Base-by-base conservation (phyloP, 2,113 vertebrate genomes). In the Trogon melanurus region DNA sequence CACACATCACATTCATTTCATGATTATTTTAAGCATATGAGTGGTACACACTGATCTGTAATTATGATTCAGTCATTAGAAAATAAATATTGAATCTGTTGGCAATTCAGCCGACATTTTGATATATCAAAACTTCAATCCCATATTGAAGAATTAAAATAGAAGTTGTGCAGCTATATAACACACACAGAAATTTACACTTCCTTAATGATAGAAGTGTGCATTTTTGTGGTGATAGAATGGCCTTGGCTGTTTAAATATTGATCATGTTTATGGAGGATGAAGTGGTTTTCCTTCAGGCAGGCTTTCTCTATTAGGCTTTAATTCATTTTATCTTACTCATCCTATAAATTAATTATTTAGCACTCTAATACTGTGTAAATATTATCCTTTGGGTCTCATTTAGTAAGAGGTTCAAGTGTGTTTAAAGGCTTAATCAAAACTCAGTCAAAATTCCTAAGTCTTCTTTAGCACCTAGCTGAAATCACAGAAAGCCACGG, bases 11-110 rank as follows among this genome's bases (percentile, higher is more conserved):
- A 86, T 82, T 87, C 29, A 71, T 79, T 96, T 89, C 53, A 38
- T 79, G 60, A 88, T 91, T 93, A 94, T 96, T 94, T 96, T 96
- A 93, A 96, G 83, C 66, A 88, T 41, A 69, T 32, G 93, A 87
- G 83, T 84, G 76, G 76, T 95, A 93, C 82, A 88, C 5, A 11
- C 61, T 94, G 88, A 96, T 92, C 80, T 85, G 54, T 82, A 86
- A 80, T 92, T 90, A 91, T 88, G 74, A 89, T 91, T 95, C 70
- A 88, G 74, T 81, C 76, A 96, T 79, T 96, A 93, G 74, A 93
- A 95, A 96, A 96, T 88, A 92, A 96, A 80, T 95, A 95, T 93
- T 87, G 73, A 57, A 81, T 44, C 9, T 41, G 48, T 32, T 76
- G 38, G 29, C 21, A 96, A 92, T 53, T 67, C 64, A 74, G 71